phyloP scores from a whole-genome alignment of 2,113 vertebrate genomes.

The Ginglymostoma cirratum region DNA sequence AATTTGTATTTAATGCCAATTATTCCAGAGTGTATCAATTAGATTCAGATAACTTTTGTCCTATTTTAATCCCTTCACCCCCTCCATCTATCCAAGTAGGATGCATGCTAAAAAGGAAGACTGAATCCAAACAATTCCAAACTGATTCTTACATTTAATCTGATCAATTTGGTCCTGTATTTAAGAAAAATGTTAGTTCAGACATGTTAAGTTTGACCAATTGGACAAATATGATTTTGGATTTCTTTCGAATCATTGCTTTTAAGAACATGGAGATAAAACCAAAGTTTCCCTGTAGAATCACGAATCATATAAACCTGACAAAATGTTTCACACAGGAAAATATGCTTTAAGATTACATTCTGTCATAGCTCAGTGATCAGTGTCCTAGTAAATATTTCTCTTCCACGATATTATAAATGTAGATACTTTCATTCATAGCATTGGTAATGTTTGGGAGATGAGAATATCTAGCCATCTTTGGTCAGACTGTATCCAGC shows the following conservation, averaged over 20 bases:
- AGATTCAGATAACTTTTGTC: constrained; percentile 18
- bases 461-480: background rate
- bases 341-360: background rate
- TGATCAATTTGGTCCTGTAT: background rate
- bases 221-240: background rate
- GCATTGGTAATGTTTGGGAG: background rate
- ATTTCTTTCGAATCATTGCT: background rate
- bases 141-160: background rate
- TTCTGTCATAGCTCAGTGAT: background rate
- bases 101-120: background rate
- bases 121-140: background rate
- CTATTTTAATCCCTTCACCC: background rate
- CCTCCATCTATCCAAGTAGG: background rate
- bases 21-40: constrained; percentile 7
- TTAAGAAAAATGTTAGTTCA: background rate
- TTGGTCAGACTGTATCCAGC: background rate
- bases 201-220: background rate
- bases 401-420: background rate
- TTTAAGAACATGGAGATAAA: background rate
- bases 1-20: constrained; percentile 30
- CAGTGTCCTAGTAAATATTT: background rate
- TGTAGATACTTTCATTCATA: background rate
- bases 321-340: background rate
- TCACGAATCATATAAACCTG: background rate
- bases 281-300: background rate